Evolutionary conservation across 2,797 vertebrate species (phyloP), one percentile per base, ranked within the genome.

Genomic region (Ceyx erithaca): DNA sequence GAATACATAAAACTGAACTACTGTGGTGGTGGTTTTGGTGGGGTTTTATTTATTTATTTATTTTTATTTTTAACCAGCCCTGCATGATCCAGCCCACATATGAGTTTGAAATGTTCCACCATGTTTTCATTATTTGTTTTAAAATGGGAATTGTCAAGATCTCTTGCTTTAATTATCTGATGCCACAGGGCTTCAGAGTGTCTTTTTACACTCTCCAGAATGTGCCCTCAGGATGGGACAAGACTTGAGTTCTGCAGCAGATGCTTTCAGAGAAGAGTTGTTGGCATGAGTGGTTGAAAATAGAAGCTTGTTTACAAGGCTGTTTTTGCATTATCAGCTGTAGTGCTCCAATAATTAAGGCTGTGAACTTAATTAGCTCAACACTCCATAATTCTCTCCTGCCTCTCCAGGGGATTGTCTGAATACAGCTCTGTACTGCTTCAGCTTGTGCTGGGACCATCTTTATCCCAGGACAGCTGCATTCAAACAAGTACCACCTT

Each of bases 351-450:
- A 70, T 95, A 96, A 94, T 96, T 95, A 96, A 90, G 95, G 91
- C 94, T 96, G 91, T 95, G 92, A 96, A 96, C 92, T 87, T 95
- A 94, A 96, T 96, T 96, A 96, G 96, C 91, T 96, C 95, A 96
- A 84, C 95, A 96, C 95, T 93, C 66, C 83, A 95, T 96, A 96
- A 96, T 90, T 96, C 96, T 95, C 90, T 84, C 90, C 85, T 81
- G 87, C 66, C 70, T 95, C 94, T 92, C 95, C 55, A 16, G 85
- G 46, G 91, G 68, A 78, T 81, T 84, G 80, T 88, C 94, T 94
- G 85, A 62, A 13, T 81, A 58, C 77, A 71, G 64, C 63, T 79
- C 75, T 85, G 77, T 31, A 37, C 35, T 88, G 77, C 87, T 91
- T 52, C 77, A 89, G 69, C n/a, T 87, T 81, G 37, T 18, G 45